Base-by-base conservation (phyloP, 2,888 invertebrate species). In the Mycalesis mineus region DNA sequence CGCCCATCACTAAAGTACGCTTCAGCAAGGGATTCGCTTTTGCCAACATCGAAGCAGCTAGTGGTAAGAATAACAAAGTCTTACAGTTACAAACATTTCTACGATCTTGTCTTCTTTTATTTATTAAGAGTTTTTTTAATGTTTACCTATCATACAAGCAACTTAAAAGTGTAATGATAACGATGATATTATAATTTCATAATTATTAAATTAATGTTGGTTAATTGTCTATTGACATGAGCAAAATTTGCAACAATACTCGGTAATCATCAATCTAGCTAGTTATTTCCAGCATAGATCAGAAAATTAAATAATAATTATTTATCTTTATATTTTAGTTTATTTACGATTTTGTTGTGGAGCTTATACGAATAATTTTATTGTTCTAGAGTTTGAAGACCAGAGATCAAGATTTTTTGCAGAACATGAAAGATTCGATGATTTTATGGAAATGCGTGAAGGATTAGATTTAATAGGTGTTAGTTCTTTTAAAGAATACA, bases 371-470 rank as follows among this genome's bases (percentile, higher is more conserved):
- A 33, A 33, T 7, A 28, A 14, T 8, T 40, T 56, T 29, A 60
- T 61, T 63, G 62, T 79, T 75, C 42, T 91, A 76, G 95, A 96
- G 78, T 96, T 95, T 72, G 95, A 96, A 78, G 95, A 95, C 64
- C 95, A 95, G 74, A 87, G 96, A 61, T 92, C 94, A 13, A 86
- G 94, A 68, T 96, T 96, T 80, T 96, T 92, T 66, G 93, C 94
- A 55, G 95, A 95, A 65, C 94, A 95, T 80, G 95, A 95, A 76
- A 85, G 94, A 17, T 91, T 93, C 57, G 96, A 96, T 72, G 95
- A 96, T 78, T 96, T 95, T 78, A 94, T 95, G 94, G 95, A 96
- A 82, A 95, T 95, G 91, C 86, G 94, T 1, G 95, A 96, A 74
- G 95, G 95, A 0, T 86, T 96, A 63, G 95, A 95, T 73, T 88